Base-by-base conservation (phyloP, 1,140 invertebrate genomes). In the Tenebrio molitor region DNA sequence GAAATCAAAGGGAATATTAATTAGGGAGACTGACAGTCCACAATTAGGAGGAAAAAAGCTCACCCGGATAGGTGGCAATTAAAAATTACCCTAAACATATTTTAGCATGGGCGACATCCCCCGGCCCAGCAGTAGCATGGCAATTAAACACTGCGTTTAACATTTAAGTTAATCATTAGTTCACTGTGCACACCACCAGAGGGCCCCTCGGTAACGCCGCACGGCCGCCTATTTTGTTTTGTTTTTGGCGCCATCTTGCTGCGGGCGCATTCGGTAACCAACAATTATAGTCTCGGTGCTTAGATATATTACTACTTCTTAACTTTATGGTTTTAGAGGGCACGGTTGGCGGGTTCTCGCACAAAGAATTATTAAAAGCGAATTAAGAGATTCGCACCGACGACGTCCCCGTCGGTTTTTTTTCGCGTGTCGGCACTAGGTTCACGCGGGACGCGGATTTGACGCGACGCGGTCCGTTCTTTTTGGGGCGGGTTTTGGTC, bases 201-300 rank as follows among this genome's bases (percentile, higher is more conserved):
- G 68, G 76, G 76, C 69, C 71, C 68, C 72, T 66, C 44, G 23
- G 70, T 63, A 67, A 46, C 67, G 25, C 67, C n/a, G 29, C 25
- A 50, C 39, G 21, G 7, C 14, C 23, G n/a, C 25, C 74, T 66
- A 14, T 76, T 78, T 78, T 77, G 71, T 76, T 81, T 76, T 74
- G 71, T 81, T 80, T 80, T 74, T 80, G 79, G 79, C 80, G 80
- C 80, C 80, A 80, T 79, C 75, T 79, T 76, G 80, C 79, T 72
- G 19, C 53, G 33, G 76, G 78, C 78, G 25, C 46, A 72, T 65
- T 69, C 69, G 71, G 72, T 74, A 78, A 76, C 74, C 75, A 41
- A 77, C 78, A 79, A 80, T 80, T 80, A 80, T 75, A 72, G 75
- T 77, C 76, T 77, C 76, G 73, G 65, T 72, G 63, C 75, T 74